Evolutionary conservation across 37 sponge, comb jelly and placozoan genomes (phyloP).

Genomic region (Amphimedon queenslandica): DNA sequence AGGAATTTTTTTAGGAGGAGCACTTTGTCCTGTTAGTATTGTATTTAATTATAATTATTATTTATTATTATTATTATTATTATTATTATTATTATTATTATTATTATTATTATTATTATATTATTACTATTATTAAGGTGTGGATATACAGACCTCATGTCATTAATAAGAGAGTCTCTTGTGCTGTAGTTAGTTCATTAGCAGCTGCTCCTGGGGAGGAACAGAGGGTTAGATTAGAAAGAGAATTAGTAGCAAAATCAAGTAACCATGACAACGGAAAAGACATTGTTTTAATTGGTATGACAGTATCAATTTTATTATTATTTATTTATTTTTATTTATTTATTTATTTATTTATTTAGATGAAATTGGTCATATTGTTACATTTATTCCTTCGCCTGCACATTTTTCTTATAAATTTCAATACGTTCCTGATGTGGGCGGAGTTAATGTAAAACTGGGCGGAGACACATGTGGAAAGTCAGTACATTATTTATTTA

Average conservation of each 20-base stretch:
- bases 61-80: too few species aligned
- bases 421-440: too few species aligned
- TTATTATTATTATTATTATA: slow-evolving; percentile 14
- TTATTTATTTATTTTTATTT: too few species aligned
- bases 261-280: not conserved
- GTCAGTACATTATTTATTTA: too few species aligned
- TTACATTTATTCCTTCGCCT: not conserved
- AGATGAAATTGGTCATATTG: not conserved
- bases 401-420: not conserved
- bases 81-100: too few species aligned
- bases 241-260: slow-evolving; percentile 36
- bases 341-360: not conserved
- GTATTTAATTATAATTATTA: too few species aligned
- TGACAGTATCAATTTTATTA: too few species aligned
- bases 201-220: not conserved
- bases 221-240: slow-evolving; percentile 13
- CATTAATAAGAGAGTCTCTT: slow-evolving; percentile 66
- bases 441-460: too few species aligned
- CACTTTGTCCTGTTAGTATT: too few species aligned
- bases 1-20: too few species aligned
- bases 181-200: slow-evolving; percentile 42
- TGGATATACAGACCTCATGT: slow-evolving; percentile 90
- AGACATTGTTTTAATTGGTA: slow-evolving; percentile 46
- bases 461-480: too few species aligned
- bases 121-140: slow-evolving; percentile 53